Conservation (phyloP, 2,113 vertebrate genomes). For the Archocentrus centrarchus region DNA sequence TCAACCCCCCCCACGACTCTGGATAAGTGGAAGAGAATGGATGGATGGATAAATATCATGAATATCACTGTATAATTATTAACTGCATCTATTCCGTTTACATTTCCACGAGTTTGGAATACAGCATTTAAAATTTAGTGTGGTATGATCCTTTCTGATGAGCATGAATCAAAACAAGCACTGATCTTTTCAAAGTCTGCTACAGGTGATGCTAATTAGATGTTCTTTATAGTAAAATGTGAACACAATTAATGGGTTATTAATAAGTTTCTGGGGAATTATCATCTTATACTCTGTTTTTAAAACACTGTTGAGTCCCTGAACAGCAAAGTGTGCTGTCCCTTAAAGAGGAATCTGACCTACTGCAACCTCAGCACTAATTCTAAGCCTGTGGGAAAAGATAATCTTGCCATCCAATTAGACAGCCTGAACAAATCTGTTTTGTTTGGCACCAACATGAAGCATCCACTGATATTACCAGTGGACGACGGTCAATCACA, state of each 20-base stretch:
- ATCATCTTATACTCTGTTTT: constrained; percentile 11
- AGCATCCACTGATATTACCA: not conserved
- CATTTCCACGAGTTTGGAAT: not conserved
- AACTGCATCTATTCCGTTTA: not conserved
- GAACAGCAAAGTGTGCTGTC: constrained; percentile 32
- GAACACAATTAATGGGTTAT: not conserved
- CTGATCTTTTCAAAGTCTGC: not conserved
- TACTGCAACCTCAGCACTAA: constrained; percentile 42
- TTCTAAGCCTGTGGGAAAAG: constrained; percentile 65
- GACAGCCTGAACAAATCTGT: constrained; percentile 59
- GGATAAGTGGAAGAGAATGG: too few relatives aligned
- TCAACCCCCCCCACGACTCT: too few relatives aligned
- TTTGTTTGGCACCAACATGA: constrained; percentile 33
- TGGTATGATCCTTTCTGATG: too few relatives aligned
- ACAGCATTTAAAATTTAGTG: not conserved
- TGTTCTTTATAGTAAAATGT: not conserved
- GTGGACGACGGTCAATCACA: too few relatives aligned
- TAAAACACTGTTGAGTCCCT: constrained; percentile 7
- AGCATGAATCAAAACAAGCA: too few relatives aligned
- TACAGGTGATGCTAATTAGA: not conserved
- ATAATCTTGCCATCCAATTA: constrained; percentile 75
- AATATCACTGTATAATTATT: not conserved
- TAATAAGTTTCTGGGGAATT: not conserved
- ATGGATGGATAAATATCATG: too few relatives aligned
- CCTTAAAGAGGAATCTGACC: constrained; percentile 54